A percentile compares a stretch with the other conserved stretches of the same genome.
These are phyloP conservation scores for Antennarius striatus DNA, from an alignment of 2,113 vertebrate species.

Conservation along the genomic window DNA sequence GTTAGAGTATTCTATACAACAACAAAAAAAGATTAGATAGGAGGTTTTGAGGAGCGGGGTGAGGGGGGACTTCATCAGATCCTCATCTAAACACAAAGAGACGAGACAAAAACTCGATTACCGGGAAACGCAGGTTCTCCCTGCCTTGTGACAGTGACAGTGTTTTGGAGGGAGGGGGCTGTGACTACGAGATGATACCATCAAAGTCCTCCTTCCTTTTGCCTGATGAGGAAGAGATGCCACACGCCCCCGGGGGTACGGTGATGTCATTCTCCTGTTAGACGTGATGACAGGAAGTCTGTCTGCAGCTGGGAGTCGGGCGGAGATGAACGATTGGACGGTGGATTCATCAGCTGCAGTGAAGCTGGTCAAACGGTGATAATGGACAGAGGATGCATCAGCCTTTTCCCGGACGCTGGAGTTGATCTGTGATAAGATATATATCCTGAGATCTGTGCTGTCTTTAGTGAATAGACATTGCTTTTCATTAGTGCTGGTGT, in stretches of 20 bases:
- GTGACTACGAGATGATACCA: conserved; percentile 70
- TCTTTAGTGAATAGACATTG: conserved; percentile 34
- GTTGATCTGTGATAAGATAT: conserved; percentile 25
- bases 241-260: conserved; percentile 54
- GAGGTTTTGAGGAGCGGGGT: conserved; percentile 1
- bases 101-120: conserved; percentile 76
- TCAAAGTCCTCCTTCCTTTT: conserved; percentile 78
- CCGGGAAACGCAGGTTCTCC: conserved; percentile 70
- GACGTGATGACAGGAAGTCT: conserved; percentile 61
- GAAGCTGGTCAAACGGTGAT: conserved; percentile 29
- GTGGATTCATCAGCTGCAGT: conserved; percentile 63
- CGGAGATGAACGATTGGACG: conserved; percentile 35
- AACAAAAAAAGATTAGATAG: background rate
- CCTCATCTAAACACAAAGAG: conserved; percentile 68
- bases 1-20: conserved; percentile 14
- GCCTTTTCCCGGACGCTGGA: conserved; percentile 34
- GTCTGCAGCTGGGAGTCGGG: conserved; percentile 20
- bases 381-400: conserved; percentile 49
- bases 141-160: conserved; percentile 64
- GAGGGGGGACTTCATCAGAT: conserved; percentile 56
- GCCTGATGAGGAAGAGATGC: conserved; percentile 74
- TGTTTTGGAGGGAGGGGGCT: conserved; percentile 16
- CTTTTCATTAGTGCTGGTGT: conserved; percentile 28
- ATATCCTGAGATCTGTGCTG: background rate
- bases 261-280: conserved; percentile 77